phyloP scores from a whole-genome alignment of 2,888 invertebrate species.

The Sialis fuliginosa region DNA sequence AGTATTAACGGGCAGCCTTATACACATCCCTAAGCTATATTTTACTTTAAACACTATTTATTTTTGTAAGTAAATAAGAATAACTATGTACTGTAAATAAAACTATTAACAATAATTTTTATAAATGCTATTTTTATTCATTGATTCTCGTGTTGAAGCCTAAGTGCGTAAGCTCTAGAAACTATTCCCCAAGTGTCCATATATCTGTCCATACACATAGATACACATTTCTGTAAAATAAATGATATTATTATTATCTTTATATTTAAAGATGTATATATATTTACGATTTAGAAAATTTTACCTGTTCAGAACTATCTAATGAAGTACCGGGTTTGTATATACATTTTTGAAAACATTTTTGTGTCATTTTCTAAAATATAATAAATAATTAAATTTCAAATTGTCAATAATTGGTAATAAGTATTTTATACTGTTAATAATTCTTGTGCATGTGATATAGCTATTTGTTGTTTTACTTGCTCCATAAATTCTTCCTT shows the following conservation, averaged over 20 bases:
- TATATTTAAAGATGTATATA: not conserved
- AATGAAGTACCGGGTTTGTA: conserved; percentile 76
- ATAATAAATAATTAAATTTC: conserved; percentile 7
- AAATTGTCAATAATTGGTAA: conserved; percentile 9
- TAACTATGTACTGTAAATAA: too few species aligned
- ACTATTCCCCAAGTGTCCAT: conserved; percentile 94
- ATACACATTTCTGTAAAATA: conserved; percentile 72
- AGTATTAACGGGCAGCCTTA: too few species aligned
- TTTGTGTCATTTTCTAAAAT: conserved; percentile 85
- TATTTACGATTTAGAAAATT: conserved; percentile 7
- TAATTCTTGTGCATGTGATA: conserved; percentile 85
- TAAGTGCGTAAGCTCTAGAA: conserved; percentile 69
- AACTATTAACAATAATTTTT: too few species aligned
- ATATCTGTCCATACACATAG: conserved; percentile 97
- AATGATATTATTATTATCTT: conserved; percentile 4
- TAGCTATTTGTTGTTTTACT: conserved; percentile 86
- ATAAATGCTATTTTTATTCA: not conserved
- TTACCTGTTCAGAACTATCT: conserved; percentile 70
- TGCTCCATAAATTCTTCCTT: conserved; percentile 84
- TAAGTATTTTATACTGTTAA: conserved; percentile 42
- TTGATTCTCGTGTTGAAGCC: conserved; percentile 62
- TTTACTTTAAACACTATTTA: too few species aligned
- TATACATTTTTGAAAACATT: conserved; percentile 92
- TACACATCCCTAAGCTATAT: too few species aligned
- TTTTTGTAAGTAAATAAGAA: too few species aligned